Base-by-base conservation (phyloP, 2,888 invertebrate genomes). In the Gordius sp. region DNA sequence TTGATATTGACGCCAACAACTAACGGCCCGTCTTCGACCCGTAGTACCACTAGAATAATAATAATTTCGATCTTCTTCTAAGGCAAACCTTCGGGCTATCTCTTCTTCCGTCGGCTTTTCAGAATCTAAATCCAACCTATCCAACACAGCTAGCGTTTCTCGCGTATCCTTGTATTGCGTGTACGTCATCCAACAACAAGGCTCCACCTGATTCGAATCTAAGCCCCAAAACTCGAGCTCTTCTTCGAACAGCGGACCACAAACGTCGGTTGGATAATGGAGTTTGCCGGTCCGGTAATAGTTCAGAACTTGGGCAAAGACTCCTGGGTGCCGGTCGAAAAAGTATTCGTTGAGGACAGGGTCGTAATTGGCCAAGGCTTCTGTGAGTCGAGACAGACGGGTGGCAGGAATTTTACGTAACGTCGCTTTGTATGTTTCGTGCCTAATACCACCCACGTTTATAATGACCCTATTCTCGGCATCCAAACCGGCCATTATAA, bases 181-280 rank as follows among this genome's bases (percentile, higher is more conserved):
- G 65, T 97, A 97, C 4, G 93, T 97, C 91, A 93, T 93, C 93
- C 97, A 97, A 72, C 97, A 97, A 72, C 93, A 97, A 2, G 93
- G 93, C 66, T 70, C 64, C 25, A 74, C 74, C 74, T 97, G 93
- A 74, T 97, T 97, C 39, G 93, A 84, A 69, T 97, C 93, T 63
- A 97, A 76, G 16, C 93, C 93, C 93, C 93, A 93, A 71, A 89
- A 97, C 72, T 93, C 93, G 63, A 97, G 76, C 70, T 97, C 97
- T 68, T 93, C 93, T 69, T 97, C 97, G 70, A 97, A 97, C 61
- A 97, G 76, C 57, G 93, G 97, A 53, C 93, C 93, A 70, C 93
- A 97, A 1, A 97, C 93, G 68, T 97, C 89, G 57, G 91, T 91
- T 20, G 93, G 93, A 72, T 97, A 97, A 72, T 97, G 93, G 62